Base-by-base conservation (phyloP, 2,113 vertebrate species). In the Urocitellus parryii region DNA sequence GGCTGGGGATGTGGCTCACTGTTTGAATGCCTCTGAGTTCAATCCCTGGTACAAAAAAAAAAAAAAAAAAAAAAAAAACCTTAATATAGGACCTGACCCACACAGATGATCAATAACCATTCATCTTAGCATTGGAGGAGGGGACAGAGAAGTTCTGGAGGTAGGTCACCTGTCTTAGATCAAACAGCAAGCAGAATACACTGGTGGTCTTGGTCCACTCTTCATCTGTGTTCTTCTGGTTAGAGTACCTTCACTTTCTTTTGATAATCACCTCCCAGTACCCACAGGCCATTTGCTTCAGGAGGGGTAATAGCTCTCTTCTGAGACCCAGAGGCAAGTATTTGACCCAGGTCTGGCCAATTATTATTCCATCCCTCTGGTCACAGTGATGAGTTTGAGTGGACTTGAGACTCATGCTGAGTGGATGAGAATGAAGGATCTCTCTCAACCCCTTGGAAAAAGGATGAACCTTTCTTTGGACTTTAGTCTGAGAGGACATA, bases 271-370 rank as follows among this genome's bases (percentile, higher is more conserved):
- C 76, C 93, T 34, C 61, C 67, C 48, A 81, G 34, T 37, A 34
- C 12, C 34, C 39, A 78, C 20, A 81, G 70, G 56, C 84, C 79
- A 39, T 67, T 53, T 80, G 86, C 67, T 68, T 48, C 83, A 67
- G 73, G 79, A 77, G 88, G 67, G 39, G 67, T 80, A 76, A 91
- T 79, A 91, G 65, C 65, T 87, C 65, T 93, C 83, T 85, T 93
- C 83, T 58, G 91, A 92, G 88, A 82, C 81, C 18, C 45, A 72
- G 53, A 24, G 17, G 25, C 5, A 13, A 45, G 25, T 74, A 8
- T 16, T 13, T 93, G 87, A 90, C 58, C 67, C 51, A 53, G 8
- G 14, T 88, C 77, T 76, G 51, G 89, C 39, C 65, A 92, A 45
- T 63, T 70, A 39, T 34, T 53, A 79, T 39, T 83, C 24, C n/a